Base-by-base conservation (phyloP, 2,797 vertebrate species). In the Liasis olivaceus region DNA sequence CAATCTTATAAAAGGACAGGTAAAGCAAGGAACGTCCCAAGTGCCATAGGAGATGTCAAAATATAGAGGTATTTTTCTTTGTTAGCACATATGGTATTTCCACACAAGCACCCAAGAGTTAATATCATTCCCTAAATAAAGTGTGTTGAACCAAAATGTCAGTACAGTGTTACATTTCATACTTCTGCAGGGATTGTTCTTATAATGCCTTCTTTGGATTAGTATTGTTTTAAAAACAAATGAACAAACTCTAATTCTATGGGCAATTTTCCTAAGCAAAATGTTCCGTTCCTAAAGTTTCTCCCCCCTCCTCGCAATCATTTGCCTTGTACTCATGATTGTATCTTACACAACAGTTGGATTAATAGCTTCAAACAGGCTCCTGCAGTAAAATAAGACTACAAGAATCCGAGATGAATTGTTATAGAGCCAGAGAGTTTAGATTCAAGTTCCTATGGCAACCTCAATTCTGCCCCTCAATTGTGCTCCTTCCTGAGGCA, bases 391-490 rank as follows among this genome's bases (percentile, higher is more conserved):
- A 42, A 88, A 91, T 6, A 64, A 42, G 93, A 0, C 24, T 89
- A 89, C n/a, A 31, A 93, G 92, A 88, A 0, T 5, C 36, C 0
- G 9, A 17, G 24, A 90, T 85, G 92, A 96, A 95, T 13, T 92
- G 24, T 62, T n/a, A 56, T 81, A 93, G 51, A 94, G 91, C 85
- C 17, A 81, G 5, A 7, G 62, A 17, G 9, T 24, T 95, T 47
- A 64, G n/a, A 31, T 13, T 15, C 93, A 64, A 93, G 89, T 86
- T 95, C 81, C 95, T 92, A 91, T 93, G 91, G 93, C 87, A 95
- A 87, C 58, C n/a, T 20, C 62, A 11, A 56, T 28, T 95, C 88
- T 60, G 92, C 0, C 0, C 59, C 7, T 94, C 93, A 84, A 89
- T 88, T 95, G 88, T 62, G 15, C 22, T 90, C n/a, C 62, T 90